Evolutionary conservation across 2,113 vertebrate genomes (phyloP).

Genomic region (Noturus placidus): DNA sequence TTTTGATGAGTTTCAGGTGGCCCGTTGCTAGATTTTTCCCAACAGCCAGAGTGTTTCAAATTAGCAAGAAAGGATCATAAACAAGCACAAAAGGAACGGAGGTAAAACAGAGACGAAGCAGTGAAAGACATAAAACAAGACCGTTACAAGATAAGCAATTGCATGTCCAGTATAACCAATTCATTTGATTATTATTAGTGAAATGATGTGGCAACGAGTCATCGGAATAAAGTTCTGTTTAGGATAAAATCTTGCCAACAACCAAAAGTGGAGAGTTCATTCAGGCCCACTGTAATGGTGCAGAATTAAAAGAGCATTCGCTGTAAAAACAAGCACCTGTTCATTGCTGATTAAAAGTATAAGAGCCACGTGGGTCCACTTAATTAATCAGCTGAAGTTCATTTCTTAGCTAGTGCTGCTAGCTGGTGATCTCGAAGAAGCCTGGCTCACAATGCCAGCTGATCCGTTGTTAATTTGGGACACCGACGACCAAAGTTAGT

Average conservation of each 20-base stretch:
- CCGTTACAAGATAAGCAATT: constrained; percentile 48
- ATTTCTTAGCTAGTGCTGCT: constrained; percentile 74
- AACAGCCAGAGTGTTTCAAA: constrained; percentile 33
- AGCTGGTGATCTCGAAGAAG: constrained; percentile 63
- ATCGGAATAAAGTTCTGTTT: constrained; percentile 47
- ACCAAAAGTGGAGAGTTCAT: constrained; percentile 48
- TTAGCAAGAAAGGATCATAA: constrained; percentile 41
- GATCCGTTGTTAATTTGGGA: constrained; percentile 67
- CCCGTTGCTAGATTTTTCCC: constrained; percentile 15
- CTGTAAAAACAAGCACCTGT: constrained; percentile 72
- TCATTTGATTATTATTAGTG: constrained; percentile 54
- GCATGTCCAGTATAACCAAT: constrained; percentile 49
- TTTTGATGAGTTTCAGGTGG: constrained; percentile 42
- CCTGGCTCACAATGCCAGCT: constrained; percentile 59
- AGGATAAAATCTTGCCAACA: constrained; percentile 51
- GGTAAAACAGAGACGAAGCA: constrained; percentile 37
- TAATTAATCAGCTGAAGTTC: constrained; percentile 67
- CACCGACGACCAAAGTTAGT: constrained; percentile 75
- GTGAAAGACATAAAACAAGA: constrained; percentile 42
- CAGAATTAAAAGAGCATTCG: constrained; percentile 67
- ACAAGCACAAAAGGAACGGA: constrained; percentile 32
- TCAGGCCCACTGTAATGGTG: constrained; percentile 52
- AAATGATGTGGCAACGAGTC: constrained; percentile 54
- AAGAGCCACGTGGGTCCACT: constrained; percentile 66
- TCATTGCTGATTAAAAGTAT: constrained; percentile 68